These are phyloP conservation scores for Halcyon chelicuti DNA, from an alignment of 2,797 vertebrate species.

Conservation along the genomic window DNA sequence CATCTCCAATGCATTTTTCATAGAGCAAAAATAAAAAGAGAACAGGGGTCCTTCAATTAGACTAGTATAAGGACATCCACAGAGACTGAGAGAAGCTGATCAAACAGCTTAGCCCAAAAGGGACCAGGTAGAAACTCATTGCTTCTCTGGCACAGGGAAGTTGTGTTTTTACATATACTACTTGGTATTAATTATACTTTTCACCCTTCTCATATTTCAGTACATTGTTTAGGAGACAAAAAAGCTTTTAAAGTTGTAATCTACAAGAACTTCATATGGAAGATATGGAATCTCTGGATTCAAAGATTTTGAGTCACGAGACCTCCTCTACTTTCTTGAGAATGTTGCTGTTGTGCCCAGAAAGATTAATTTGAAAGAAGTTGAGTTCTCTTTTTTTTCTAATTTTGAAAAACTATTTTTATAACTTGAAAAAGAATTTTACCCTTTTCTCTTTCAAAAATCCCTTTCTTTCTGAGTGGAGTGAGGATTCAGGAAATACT, in stretches of 20 bases:
- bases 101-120: conserved; percentile 85
- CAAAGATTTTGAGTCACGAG: background rate
- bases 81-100: conserved; percentile 83
- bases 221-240: conserved; percentile 52
- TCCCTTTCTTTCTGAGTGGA: background rate
- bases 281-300: background rate
- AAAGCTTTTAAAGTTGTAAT: conserved; percentile 44
- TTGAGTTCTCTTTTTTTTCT: background rate
- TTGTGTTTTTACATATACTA: conserved; percentile 59
- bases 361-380: background rate
- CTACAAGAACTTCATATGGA: background rate
- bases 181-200: conserved; percentile 78
- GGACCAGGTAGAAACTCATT: conserved; percentile 80
- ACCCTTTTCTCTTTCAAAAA: background rate
- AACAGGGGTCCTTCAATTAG: conserved; percentile 87
- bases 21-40: conserved; percentile 85
- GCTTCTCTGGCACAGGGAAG: conserved; percentile 76
- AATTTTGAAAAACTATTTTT: background rate
- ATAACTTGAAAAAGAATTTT: background rate
- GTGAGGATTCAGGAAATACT: background rate
- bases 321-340: background rate
- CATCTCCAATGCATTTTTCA: conserved; percentile 86
- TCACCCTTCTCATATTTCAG: conserved; percentile 7
- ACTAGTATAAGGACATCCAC: conserved; percentile 83
- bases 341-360: background rate